phyloP scores from a whole-genome alignment of 2,113 vertebrate genomes.

The Ceuthmochares aereus region DNA sequence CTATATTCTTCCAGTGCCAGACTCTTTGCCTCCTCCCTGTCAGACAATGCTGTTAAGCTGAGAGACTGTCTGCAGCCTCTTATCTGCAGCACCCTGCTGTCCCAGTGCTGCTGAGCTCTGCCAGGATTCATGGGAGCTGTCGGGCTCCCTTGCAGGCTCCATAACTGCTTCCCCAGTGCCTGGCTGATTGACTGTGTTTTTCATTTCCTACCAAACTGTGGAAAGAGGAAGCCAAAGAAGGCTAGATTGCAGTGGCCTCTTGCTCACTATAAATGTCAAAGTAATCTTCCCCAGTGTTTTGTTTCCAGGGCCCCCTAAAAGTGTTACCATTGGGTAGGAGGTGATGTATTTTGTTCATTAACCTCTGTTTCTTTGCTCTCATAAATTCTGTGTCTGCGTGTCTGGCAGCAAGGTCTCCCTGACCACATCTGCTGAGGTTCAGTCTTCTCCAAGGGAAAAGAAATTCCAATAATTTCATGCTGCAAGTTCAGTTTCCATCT shows the following conservation, averaged over 20 bases:
- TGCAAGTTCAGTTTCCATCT: not conserved
- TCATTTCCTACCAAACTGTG: not conserved
- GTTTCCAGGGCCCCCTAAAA: not conserved
- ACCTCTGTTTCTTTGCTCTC: not conserved
- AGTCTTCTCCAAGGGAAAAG: not conserved
- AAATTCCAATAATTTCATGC: not conserved
- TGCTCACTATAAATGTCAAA: not conserved
- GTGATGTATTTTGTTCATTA: not conserved
- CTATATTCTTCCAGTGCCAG: not conserved
- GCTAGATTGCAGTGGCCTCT: not conserved
- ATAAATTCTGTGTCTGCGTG: not conserved
- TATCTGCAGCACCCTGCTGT: not conserved
- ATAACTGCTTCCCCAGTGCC: not conserved
- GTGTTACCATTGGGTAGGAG: not conserved
- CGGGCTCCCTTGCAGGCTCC: not conserved
- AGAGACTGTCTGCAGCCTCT: not conserved
- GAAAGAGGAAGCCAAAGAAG: not conserved
- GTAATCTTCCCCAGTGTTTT: not conserved
- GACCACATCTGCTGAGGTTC: rapidly evolving
- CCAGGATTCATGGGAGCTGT: not conserved
- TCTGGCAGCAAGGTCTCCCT: not conserved
- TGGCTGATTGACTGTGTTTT: not conserved
- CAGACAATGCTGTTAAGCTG: not conserved
- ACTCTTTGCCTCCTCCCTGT: not conserved
- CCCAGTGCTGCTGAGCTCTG: not conserved